A percentile compares a stretch with the other conserved stretches of the same genome.
Evolutionary conservation across 2,888 invertebrate genomes (phyloP).

Genomic region (Cataglyphis livida): DNA sequence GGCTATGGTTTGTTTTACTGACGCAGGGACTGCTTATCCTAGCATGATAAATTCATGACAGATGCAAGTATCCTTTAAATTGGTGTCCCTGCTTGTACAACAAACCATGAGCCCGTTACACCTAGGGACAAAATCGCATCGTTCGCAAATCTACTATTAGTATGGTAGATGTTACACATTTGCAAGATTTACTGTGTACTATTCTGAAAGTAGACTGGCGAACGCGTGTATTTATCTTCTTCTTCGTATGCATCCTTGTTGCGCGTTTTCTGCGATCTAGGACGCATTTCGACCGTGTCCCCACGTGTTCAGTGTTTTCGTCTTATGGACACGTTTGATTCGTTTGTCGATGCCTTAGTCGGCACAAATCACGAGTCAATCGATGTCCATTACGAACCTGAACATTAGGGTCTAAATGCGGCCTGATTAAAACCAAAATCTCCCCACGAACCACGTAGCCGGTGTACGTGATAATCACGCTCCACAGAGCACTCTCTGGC

Average conservation of each 20-base stretch:
- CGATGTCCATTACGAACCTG: conserved; percentile 16
- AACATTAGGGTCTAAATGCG: conserved; percentile 41
- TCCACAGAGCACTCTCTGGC: conserved; percentile 73
- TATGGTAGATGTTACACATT: conserved; percentile 29
- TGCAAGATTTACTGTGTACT: conserved; percentile 1
- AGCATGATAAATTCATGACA: background rate
- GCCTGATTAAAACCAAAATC: conserved; percentile 20
- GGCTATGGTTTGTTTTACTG: conserved; percentile 66
- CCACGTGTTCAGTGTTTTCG: background rate
- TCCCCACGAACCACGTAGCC: conserved; percentile 70
- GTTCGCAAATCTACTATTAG: conserved; percentile 50
- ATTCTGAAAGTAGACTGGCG: conserved; percentile 42
- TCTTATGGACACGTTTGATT: conserved; percentile 4
- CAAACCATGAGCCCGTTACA: conserved; percentile 40
- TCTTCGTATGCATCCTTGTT: conserved; percentile 53
- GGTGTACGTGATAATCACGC: conserved; percentile 72
- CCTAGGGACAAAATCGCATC: conserved; percentile 25
- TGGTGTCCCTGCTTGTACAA: conserved; percentile 22
- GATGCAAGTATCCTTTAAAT: background rate
- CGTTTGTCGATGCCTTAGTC: background rate
- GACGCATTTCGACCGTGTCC: conserved; percentile 35
- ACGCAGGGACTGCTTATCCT: background rate
- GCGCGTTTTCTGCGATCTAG: conserved; percentile 57
- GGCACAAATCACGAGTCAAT: background rate
- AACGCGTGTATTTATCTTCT: conserved; percentile 35